Conservation (phyloP, 64 coral and sea anemone genomes). For the Catalaphyllia jardinei region DNA sequence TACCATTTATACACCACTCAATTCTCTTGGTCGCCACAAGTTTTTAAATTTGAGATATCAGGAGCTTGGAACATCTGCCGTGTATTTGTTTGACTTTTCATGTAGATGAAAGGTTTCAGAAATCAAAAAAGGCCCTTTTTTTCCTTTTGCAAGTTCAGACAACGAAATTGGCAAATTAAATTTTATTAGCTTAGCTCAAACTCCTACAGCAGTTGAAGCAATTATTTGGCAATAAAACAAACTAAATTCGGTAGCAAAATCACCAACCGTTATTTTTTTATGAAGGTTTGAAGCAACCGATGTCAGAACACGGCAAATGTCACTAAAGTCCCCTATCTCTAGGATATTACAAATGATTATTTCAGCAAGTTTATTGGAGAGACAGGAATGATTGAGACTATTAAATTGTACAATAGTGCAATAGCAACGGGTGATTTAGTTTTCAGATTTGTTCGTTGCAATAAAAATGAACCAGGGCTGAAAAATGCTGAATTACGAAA, state of each 20-base stretch:
- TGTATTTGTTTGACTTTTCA: too few relatives aligned
- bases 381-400: conserved; percentile 1
- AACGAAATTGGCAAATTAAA: too few relatives aligned
- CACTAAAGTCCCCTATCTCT: neutral
- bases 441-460: neutral
- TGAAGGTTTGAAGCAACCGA: conserved; percentile 20
- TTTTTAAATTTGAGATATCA: too few relatives aligned
- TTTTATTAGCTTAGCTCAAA: neutral
- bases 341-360: conserved; percentile 1
- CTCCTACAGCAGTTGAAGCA: neutral
- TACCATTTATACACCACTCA: too few relatives aligned
- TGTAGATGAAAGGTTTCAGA: too few relatives aligned
- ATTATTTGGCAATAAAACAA: conserved; percentile 47
- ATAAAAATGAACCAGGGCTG: neutral
- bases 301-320: conserved; percentile 3
- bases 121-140: too few relatives aligned
- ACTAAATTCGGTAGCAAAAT: conserved; percentile 9
- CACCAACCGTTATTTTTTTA: conserved; percentile 22
- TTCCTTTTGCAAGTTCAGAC: too few relatives aligned
- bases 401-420: conserved; percentile 14
- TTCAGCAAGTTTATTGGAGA: neutral
- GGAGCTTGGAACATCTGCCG: too few relatives aligned
- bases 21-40: too few relatives aligned
- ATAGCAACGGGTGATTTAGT: neutral
- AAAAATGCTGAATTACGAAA: neutral